These are phyloP conservation scores for Caerostris darwini DNA, from an alignment of 1,140 invertebrate species.

Conservation along the genomic window DNA sequence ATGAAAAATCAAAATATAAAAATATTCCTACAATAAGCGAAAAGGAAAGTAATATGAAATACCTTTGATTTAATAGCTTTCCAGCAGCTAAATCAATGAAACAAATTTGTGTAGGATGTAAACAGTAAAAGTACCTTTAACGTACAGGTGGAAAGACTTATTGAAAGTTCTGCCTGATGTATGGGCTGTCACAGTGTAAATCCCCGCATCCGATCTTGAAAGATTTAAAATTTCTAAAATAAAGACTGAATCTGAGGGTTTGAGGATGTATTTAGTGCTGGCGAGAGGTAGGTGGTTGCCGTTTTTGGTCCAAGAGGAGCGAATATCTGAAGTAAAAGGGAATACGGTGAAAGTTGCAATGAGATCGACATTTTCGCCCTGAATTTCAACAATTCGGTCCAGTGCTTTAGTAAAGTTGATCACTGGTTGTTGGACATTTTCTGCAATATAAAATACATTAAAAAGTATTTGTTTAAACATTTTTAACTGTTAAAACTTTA, in stretches of 20 bases:
- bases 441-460: slow-evolving; percentile 33
- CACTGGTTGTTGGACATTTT: slow-evolving; percentile 58
- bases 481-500: neutral
- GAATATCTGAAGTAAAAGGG: slow-evolving; percentile 5
- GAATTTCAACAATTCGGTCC: neutral
- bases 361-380: slow-evolving; percentile 36
- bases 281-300: neutral
- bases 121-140: slow-evolving; percentile 48
- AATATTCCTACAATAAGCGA: too few species aligned
- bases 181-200: slow-evolving; percentile 34
- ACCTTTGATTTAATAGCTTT: too few species aligned
- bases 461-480: too few species aligned
- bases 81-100: neutral
- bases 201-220: slow-evolving; percentile 6
- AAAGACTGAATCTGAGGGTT: neutral
- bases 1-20: too few species aligned
- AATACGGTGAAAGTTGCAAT: slow-evolving; percentile 52
- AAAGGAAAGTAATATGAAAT: too few species aligned
- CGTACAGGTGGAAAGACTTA: slow-evolving; percentile 4
- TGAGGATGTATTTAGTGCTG: slow-evolving; percentile 34
- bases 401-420: slow-evolving; percentile 77
- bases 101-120: neutral
- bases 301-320: slow-evolving; percentile 54
- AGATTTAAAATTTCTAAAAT: slow-evolving; percentile 53
- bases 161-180: slow-evolving; percentile 8